phyloP scores from a whole-genome alignment of 30 jellyfish, hydroid and myxozoan species.

The Hydra vulgaris region DNA sequence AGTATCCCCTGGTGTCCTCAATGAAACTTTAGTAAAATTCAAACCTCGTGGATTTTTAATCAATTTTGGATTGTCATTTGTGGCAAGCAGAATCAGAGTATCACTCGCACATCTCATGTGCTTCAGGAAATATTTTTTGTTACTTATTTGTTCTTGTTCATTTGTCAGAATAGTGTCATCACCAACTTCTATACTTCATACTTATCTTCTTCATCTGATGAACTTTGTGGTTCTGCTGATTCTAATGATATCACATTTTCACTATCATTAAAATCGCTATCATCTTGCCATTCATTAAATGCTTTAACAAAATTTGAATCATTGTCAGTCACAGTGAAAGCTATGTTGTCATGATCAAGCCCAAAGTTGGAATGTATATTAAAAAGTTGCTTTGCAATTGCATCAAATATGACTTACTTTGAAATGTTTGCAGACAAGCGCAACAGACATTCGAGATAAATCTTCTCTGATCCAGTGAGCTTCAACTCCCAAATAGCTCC shows the following conservation, averaged over 20 bases:
- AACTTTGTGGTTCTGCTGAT: background rate
- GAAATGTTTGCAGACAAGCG: background rate
- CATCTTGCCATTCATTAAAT: background rate
- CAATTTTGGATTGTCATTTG: background rate
- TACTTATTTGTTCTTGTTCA: background rate
- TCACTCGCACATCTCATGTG: background rate
- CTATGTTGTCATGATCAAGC: background rate
- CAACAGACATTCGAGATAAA: background rate
- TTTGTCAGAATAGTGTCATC: background rate
- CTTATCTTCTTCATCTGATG: background rate
- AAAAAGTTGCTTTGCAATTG: background rate
- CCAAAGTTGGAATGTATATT: background rate
- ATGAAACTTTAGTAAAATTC: background rate
- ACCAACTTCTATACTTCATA: background rate
- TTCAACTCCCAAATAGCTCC: background rate
- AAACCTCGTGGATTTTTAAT: background rate
- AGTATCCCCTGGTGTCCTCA: background rate
- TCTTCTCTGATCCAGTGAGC: background rate
- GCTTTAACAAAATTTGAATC: background rate
- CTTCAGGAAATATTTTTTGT: background rate
- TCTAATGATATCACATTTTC: background rate
- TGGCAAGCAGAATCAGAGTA: background rate
- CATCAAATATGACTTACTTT: background rate
- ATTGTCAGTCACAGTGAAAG: background rate
- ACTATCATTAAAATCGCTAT: background rate